Percentiles rank a stretch among this genome's conserved stretches.
phyloP scores from a whole-genome alignment of 2,113 vertebrate genomes.

The cattle (Bos taurus) region DNA sequence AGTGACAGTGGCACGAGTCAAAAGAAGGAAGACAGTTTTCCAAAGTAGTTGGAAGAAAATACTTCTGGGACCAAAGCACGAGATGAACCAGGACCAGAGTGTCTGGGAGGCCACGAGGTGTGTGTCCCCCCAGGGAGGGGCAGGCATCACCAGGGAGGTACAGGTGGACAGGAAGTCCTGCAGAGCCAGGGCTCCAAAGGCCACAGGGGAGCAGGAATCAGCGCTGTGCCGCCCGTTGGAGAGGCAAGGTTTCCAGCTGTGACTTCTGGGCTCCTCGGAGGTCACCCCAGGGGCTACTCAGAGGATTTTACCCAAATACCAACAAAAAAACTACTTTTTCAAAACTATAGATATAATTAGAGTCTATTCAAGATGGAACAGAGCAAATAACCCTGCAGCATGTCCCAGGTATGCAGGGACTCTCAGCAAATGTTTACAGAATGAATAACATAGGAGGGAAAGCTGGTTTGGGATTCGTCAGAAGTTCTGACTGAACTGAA shows the following conservation, averaged over 20 bases:
- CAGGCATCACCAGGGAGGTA: neutral
- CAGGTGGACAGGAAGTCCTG: neutral
- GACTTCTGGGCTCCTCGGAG: neutral
- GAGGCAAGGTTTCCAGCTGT: neutral
- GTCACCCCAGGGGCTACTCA: neutral
- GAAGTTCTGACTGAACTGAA: slow-evolving; percentile 67
- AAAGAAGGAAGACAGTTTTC: neutral
- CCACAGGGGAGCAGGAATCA: neutral
- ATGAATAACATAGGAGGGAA: slow-evolving; percentile 52
- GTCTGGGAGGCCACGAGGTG: neutral
- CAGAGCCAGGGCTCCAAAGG: neutral
- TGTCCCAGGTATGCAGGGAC: neutral
- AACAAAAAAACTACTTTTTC: slow-evolving; percentile 33
- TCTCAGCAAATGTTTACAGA: slow-evolving; percentile 64
- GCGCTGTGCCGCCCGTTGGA: accelerated
- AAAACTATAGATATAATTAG: slow-evolving; percentile 13
- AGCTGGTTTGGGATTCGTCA: slow-evolving; percentile 64
- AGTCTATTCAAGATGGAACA: slow-evolving; percentile 20
- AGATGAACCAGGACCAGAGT: neutral
- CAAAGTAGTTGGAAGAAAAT: neutral
- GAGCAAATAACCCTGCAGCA: neutral
- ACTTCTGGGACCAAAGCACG: neutral
- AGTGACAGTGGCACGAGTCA: neutral
- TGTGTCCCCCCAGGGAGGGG: neutral
- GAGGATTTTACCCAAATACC: slow-evolving; percentile 33